These are phyloP conservation scores for Hipparchia sbordonii DNA, from an alignment of 2,888 invertebrate species.

Conservation along the genomic window DNA sequence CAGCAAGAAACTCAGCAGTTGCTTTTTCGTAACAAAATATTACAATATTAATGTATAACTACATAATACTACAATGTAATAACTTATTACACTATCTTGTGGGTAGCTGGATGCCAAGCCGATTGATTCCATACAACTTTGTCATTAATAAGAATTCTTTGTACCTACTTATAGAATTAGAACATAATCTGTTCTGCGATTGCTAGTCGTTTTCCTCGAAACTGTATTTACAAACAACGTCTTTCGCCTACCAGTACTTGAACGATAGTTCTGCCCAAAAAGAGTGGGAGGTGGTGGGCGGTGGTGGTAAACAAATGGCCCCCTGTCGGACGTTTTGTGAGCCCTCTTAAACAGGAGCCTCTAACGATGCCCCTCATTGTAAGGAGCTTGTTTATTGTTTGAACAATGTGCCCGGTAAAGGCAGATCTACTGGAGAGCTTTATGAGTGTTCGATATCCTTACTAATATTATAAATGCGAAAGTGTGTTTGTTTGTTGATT, in stretches of 20 bases:
- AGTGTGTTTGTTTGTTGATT: no score
- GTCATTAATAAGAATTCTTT: no score
- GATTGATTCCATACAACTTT: no score
- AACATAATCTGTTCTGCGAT: neutral
- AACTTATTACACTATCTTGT: no score
- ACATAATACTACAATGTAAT: no score
- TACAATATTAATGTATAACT: no score
- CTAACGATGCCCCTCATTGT: slow-evolving; percentile 31
- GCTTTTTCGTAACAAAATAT: no score
- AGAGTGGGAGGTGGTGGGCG: slow-evolving; percentile 31
- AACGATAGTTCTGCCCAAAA: slow-evolving; percentile 21
- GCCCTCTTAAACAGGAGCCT: slow-evolving; percentile 27
- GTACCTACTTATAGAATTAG: no score
- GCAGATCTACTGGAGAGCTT: neutral
- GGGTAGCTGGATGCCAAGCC: no score
- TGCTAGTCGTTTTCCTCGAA: neutral
- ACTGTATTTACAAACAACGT: slow-evolving; percentile 13
- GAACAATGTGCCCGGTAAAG: slow-evolving; percentile 20
- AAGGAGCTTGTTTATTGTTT: slow-evolving; percentile 28
- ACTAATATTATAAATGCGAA: no score
- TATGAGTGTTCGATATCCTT: neutral
- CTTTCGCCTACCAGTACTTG: slow-evolving; percentile 16
- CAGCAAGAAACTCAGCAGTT: no score
- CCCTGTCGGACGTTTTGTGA: slow-evolving; percentile 28
- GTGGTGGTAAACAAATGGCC: slow-evolving; percentile 34